Base-by-base conservation (phyloP, 1,140 invertebrate species). In the Plectrocnemia conspersa region DNA sequence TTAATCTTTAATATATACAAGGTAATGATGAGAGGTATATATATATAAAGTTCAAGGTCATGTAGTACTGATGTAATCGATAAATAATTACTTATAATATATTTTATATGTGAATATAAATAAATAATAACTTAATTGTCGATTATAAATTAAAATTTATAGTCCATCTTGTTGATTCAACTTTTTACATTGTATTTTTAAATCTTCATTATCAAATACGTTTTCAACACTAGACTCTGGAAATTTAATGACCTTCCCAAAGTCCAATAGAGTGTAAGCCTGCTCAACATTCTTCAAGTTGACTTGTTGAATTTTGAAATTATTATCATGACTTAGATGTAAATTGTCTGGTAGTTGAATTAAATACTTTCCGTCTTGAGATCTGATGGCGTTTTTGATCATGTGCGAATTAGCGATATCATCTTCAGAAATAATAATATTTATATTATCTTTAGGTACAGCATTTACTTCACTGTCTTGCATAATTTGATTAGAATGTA, bases 261-360 rank as follows among this genome's bases (percentile, higher is more conserved):
- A 7, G 27, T 29, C 7, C 27, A 29, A 9, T 29, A 13, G n/a
- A 9, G 7, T 13, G n/a, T 29, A 23, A 23, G 25, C 25, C 21
- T 4, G 15, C 11, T 21, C 22, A 27, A n/a, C 25, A 16, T 24
- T 45, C 3, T 45, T 45, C 10, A 10, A 16, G 2, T 18, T 45
- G 19, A 18, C 36, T 18, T 40, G 36, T 13, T 16, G 4, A 19
- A 3, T 15, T 5, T 15, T 18, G 11, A 16, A 6, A 38, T 9
- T 15, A 38, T 38, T 38, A 38, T 44, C 18, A 18, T 18, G 4
- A 21, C 16, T 21, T 19, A 18, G 6, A 19, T 21, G 9, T 9
- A 44, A 6, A 44, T 44, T 44, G 16, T 44, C 41, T 9, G 41
- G 7, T 21, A 44, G 19, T 15, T 44, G 41, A 7, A 44, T 7